Percentiles rank a stretch among this genome's conserved stretches.
Conservation (phyloP, 1,140 invertebrate species). For the Ruditapes philippinarum region DNA sequence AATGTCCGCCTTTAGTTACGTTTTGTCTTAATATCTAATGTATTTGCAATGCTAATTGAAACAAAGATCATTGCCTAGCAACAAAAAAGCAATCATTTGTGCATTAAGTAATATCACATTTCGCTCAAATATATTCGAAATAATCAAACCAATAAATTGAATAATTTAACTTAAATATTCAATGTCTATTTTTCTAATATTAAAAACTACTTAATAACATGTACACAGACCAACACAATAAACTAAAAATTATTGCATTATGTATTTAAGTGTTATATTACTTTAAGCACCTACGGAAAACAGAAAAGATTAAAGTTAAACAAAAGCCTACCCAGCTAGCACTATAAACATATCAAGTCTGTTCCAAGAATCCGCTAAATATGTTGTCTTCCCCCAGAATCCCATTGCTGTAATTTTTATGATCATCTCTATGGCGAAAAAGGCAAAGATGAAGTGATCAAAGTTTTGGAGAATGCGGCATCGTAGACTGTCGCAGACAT, state of each 20-base stretch:
- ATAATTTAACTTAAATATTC: no score
- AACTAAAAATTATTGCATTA: no score
- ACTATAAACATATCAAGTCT: constrained; percentile 99
- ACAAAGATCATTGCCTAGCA: no score
- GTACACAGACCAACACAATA: not conserved
- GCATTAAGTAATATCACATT: not conserved
- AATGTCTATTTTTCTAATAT: no score
- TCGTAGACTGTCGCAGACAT: constrained; percentile 94
- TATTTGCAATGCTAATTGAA: no score
- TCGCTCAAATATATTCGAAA: not conserved
- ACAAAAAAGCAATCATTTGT: not conserved
- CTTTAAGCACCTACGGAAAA: constrained; percentile 4
- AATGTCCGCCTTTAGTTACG: no score
- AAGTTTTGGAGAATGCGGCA: constrained; percentile 98
- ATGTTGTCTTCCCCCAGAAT: constrained; percentile 97
- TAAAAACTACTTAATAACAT: no score
- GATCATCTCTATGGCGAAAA: constrained; percentile 95
- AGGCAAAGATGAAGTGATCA: constrained; percentile 99
- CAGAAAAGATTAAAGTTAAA: not conserved
- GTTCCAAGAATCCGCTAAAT: constrained; percentile 99
- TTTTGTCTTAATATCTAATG: no score
- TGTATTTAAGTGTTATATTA: no score
- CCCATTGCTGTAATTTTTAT: constrained; percentile 99
- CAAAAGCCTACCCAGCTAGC: constrained; percentile 93
- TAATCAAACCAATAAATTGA: no score